A percentile compares a stretch with the other conserved stretches of the same genome.
These are phyloP conservation scores for Tetrao urogallus DNA, from an alignment of 2,113 vertebrate species.

Conservation along the genomic window DNA sequence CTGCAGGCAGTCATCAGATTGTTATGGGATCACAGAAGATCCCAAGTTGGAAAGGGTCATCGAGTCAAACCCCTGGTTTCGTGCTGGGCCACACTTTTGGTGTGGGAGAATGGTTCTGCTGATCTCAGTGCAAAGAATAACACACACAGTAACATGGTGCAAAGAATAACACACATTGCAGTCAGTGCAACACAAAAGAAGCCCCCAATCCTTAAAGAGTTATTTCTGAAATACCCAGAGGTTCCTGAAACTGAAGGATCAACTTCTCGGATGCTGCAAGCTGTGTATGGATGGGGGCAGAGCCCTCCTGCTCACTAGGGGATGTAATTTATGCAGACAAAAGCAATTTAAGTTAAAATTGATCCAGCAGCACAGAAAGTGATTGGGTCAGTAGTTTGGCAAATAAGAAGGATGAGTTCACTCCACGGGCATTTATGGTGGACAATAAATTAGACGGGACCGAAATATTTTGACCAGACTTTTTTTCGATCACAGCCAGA, in stretches of 20 bases:
- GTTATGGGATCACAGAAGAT: no score
- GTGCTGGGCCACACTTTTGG: neutral
- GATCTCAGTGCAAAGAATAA: neutral
- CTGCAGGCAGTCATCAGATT: neutral
- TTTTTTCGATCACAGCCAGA: neutral
- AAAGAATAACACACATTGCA: no score
- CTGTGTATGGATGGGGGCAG: neutral
- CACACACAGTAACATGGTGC: no score
- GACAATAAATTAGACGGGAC: conserved; percentile 39
- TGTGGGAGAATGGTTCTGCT: neutral
- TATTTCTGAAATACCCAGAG: neutral
- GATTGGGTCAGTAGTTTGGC: conserved; percentile 55
- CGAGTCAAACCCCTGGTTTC: no score
- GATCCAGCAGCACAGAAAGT: conserved; percentile 35
- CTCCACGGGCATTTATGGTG: conserved; percentile 21
- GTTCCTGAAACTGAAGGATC: neutral
- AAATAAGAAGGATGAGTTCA: conserved; percentile 54
- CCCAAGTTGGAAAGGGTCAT: no score
- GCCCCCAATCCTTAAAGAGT: neutral
- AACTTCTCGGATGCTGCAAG: neutral
- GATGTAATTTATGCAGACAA: conserved; percentile 50
- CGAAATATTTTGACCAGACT: conserved; percentile 23
- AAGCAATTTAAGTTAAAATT: conserved; percentile 56
- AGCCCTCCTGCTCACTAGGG: neutral
- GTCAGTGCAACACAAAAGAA: neutral